Evolutionary conservation across 2,888 invertebrate species (phyloP).

Genomic region (Orchesellides sinensis): DNA sequence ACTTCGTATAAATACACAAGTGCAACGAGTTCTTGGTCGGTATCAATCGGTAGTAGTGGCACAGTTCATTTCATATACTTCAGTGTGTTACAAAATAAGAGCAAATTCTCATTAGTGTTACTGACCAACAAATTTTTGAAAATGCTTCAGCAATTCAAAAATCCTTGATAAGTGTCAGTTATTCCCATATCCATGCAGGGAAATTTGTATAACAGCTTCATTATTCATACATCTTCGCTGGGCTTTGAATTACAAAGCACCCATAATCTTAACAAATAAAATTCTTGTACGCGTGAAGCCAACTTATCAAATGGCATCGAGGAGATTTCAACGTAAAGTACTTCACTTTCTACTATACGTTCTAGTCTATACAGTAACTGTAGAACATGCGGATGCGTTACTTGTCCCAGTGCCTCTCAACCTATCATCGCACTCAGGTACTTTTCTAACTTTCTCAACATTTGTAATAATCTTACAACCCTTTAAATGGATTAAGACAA

Average conservation of each 20-base stretch:
- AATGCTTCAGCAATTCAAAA: neutral
- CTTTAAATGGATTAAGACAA: too few relatives aligned
- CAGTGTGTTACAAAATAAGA: neutral
- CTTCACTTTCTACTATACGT: conserved; percentile 46
- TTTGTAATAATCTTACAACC: too few relatives aligned
- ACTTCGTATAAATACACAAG: conserved; percentile 29
- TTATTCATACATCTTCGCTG: neutral
- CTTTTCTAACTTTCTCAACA: too few relatives aligned
- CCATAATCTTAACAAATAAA: neutral
- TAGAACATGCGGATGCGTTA: conserved; percentile 32
- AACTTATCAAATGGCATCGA: conserved; percentile 39
- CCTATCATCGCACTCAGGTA: conserved; percentile 48
- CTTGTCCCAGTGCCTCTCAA: conserved; percentile 64
- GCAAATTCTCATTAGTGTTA: neutral
- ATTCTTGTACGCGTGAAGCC: neutral
- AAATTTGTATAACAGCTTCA: too few relatives aligned
- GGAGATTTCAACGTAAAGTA: conserved; percentile 26
- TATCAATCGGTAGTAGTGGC: conserved; percentile 34
- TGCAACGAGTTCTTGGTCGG: conserved; percentile 38
- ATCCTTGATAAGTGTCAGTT: neutral
- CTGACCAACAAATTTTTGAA: neutral
- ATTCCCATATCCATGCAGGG: neutral
- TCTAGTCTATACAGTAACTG: conserved; percentile 24
- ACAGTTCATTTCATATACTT: conserved; percentile 13
- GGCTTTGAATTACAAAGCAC: neutral